Base-by-base conservation (phyloP, 2,113 vertebrate genomes). In the Dasypus novemcinctus region DNA sequence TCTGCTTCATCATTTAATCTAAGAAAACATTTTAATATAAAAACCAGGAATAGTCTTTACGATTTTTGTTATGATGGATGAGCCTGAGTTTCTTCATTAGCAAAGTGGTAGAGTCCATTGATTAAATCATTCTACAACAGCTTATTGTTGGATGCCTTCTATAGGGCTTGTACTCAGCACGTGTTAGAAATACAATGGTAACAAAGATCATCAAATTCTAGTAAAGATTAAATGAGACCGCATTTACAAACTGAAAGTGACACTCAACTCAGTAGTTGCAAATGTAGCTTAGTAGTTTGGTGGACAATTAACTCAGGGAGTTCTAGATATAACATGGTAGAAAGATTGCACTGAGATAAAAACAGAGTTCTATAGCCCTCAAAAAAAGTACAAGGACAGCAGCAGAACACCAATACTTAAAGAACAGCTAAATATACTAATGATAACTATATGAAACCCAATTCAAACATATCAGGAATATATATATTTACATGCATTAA, bases 1-100 rank as follows among this genome's bases (percentile, higher is more conserved):
- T 85, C 66, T 91, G 57, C 72, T 95, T 91, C 69, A 91, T 49
- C 43, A 89, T 49, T 82, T 75, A 90, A 93, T 49, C 43, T 75
- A 69, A 94, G 38, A 80, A 68, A 94, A 92, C 36, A 76, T 23
- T 78, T 91, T 88, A n/a, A 66, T 36, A 66, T 38, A 81, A 64
- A 25, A 90, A 79, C 57, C 23, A 91, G 33, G 36, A 82, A 87
- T 14, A 89, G 14, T 11, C 25, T 43, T 75, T 69, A 41, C 1
- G 21, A 46, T 75, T 91, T 78, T 92, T 71, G 25, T 72, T 52
- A 80, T 79, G 61, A 18, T 74, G 15, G 33, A 63, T 52, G 1
- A 68, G 20, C 8, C 25, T 54, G 29, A 85, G 33, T 69, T 49
- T 59, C 54, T 80, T 68, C 79, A 83, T 15, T 43, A 75, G 46